A percentile compares a stretch with the other conserved stretches of the same genome.
These are phyloP conservation scores for Acipenser transmontanus DNA, from an alignment of 2,797 vertebrate species.

Conservation along the genomic window DNA sequence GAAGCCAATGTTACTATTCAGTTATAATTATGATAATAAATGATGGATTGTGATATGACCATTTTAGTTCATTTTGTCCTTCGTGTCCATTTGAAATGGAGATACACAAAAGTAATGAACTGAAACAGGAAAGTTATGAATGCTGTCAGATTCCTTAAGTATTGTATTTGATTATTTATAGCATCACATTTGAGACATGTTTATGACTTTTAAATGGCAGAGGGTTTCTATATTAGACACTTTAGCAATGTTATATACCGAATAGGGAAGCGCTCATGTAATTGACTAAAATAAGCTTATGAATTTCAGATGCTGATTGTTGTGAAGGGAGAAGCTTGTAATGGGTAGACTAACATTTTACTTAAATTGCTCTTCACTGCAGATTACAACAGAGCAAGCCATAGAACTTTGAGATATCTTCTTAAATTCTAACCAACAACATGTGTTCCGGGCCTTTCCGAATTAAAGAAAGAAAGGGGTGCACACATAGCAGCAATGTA, in stretches of 20 bases:
- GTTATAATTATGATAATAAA: no score
- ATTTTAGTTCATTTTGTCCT: no score
- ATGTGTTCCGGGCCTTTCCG: neutral
- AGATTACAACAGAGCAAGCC: conserved; percentile 3
- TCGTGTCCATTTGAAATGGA: no score
- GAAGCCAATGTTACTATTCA: no score
- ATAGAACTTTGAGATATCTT: neutral
- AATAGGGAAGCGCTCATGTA: neutral
- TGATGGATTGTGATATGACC: no score
- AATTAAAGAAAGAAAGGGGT: neutral
- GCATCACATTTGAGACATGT: neutral
- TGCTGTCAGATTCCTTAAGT: neutral
- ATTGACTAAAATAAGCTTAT: neutral
- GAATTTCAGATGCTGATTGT: conserved; percentile 5
- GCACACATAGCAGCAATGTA: no score
- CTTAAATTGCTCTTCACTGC: neutral
- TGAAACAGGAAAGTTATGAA: neutral
- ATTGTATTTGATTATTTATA: neutral
- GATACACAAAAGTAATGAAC: no score
- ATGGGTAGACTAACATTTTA: neutral
- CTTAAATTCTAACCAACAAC: conserved; percentile 1
- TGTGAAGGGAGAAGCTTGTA: neutral
- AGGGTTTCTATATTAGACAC: neutral
- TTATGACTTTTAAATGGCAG: neutral
- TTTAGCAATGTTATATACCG: neutral